A percentile compares a stretch with the other conserved stretches of the same genome.
phyloP scores from a whole-genome alignment of 2,113 vertebrate species.

The Heterocephalus glaber region DNA sequence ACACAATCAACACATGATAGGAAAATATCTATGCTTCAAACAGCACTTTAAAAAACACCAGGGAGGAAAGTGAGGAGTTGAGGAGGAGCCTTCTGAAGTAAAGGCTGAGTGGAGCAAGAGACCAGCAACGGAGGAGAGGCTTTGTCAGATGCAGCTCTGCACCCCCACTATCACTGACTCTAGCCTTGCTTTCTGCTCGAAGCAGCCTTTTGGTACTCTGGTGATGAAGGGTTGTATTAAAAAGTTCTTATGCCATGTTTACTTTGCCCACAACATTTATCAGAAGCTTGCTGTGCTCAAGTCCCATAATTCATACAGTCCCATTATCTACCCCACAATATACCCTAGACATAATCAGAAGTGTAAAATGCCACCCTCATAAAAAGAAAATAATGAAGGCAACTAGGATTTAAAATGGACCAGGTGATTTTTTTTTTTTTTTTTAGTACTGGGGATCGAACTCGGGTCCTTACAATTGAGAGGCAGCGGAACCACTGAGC shows the following conservation, averaged over 20 bases:
- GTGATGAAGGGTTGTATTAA: constrained; percentile 43
- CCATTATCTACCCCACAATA: constrained; percentile 18
- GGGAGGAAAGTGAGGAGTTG: constrained; percentile 43
- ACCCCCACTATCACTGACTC: constrained; percentile 14
- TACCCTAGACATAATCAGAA: constrained; percentile 18
- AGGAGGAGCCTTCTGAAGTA: constrained; percentile 48
- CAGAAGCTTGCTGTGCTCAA: constrained; percentile 30
- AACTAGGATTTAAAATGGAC: constrained; percentile 11
- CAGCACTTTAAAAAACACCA: constrained; percentile 35
- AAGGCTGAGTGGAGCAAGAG: constrained; percentile 13
- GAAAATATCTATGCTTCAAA: constrained; percentile 20
- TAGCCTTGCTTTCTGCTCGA: not conserved
- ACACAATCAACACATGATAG: not conserved
- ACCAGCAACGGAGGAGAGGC: not conserved
- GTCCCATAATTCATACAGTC: constrained; percentile 50
- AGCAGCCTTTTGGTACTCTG: not conserved
- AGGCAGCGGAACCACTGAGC: too few relatives aligned
- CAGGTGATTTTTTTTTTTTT: too few relatives aligned
- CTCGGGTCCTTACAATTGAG: too few relatives aligned
- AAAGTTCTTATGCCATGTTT: constrained; percentile 58
- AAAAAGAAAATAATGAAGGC: not conserved
- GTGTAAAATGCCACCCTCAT: not conserved
- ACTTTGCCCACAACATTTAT: constrained; percentile 45
- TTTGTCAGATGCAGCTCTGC: not conserved
- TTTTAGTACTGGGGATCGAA: too few relatives aligned